Percentiles rank a stretch among this genome's conserved stretches.
phyloP scores from a whole-genome alignment of 2,888 invertebrate genomes.

The Habrosyne pyritoides region DNA sequence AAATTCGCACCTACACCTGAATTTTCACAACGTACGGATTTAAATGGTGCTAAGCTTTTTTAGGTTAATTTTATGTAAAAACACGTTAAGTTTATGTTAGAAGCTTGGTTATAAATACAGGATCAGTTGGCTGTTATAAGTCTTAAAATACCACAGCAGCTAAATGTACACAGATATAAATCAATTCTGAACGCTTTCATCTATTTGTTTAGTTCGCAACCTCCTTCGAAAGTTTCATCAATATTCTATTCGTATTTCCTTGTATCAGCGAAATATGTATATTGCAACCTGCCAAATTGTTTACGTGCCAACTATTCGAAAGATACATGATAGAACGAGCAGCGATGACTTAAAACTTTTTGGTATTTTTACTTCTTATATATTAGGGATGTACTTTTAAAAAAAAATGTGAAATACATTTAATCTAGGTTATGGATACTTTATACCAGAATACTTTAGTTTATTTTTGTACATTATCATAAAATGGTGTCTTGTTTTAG shows the following conservation, averaged over 20 bases:
- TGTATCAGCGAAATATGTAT: slow-evolving; percentile 30
- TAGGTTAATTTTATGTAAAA: neutral
- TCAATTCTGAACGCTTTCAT: neutral
- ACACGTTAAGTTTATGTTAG: no score
- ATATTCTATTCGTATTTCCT: slow-evolving; percentile 32
- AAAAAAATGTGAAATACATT: no score
- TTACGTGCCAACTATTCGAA: slow-evolving; percentile 32
- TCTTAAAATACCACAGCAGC: neutral
- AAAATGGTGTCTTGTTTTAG: no score
- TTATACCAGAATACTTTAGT: no score
- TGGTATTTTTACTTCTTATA: slow-evolving; percentile 18
- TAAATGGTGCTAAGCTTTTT: neutral
- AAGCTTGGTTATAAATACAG: no score
- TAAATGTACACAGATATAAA: neutral
- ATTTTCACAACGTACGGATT: neutral
- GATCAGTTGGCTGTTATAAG: neutral
- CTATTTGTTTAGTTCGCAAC: neutral
- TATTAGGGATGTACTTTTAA: no score
- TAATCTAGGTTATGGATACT: no score
- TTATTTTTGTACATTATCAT: no score
- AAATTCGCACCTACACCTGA: neutral
- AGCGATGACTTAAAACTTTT: slow-evolving; percentile 21
- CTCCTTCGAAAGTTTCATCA: slow-evolving; percentile 22
- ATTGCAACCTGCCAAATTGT: slow-evolving; percentile 37
- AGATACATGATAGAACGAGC: slow-evolving; percentile 11